Conservation (phyloP, 2,888 invertebrate genomes). For the Mycalesis mineus region DNA sequence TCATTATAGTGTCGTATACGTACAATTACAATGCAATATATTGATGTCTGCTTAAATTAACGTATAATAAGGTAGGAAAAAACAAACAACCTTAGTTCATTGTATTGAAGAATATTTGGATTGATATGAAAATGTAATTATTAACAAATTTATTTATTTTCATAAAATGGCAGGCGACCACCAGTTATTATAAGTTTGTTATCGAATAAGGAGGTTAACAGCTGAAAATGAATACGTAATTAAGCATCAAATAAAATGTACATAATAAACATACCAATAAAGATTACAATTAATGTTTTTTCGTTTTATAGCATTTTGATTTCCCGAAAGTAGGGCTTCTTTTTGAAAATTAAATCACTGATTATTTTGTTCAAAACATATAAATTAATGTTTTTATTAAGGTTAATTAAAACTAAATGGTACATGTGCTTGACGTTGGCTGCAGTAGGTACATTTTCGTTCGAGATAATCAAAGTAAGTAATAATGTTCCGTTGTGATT, state of each 20-base stretch:
- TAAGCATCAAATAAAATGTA: background rate
- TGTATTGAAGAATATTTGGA: too few species aligned
- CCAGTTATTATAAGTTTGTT: background rate
- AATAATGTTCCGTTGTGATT: constrained; percentile 52
- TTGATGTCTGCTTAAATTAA: too few species aligned
- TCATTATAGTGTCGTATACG: too few species aligned
- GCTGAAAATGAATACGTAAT: background rate
- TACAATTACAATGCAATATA: too few species aligned
- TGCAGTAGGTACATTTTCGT: constrained; percentile 38
- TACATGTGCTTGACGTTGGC: constrained; percentile 18
- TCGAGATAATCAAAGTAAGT: constrained; percentile 50
- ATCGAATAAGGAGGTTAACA: background rate
- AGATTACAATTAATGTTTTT: background rate
- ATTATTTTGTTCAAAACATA: background rate
- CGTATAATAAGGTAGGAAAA: too few species aligned
- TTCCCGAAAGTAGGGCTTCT: background rate
- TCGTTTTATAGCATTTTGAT: background rate
- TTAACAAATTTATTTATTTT: too few species aligned
- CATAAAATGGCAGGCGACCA: too few species aligned
- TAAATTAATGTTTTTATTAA: constrained; percentile 13
- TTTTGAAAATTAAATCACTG: background rate
- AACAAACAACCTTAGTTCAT: too few species aligned
- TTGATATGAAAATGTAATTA: too few species aligned
- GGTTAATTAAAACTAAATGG: constrained; percentile 16
- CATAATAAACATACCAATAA: background rate